A percentile compares a stretch with the other conserved stretches of the same genome.
Evolutionary conservation across 92 coral and sea anemone species (phyloP).

Genomic region (Phenganax marumi): DNA sequence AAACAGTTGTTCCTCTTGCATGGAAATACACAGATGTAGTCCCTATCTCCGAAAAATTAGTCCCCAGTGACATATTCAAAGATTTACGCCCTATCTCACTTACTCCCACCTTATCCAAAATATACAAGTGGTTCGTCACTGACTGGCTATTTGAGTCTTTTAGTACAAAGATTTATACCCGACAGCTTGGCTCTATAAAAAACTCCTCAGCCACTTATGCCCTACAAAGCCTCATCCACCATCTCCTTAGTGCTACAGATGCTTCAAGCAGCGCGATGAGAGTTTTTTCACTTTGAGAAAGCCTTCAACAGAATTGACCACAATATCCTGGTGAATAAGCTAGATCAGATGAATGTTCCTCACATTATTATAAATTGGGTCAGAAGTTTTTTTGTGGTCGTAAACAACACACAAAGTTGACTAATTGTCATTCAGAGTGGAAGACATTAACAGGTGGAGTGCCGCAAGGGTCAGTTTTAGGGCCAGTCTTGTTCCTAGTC

Average conservation of each 20-base stretch:
- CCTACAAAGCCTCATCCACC: not conserved
- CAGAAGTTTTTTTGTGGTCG: slow-evolving; percentile 45
- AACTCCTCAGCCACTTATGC: not conserved
- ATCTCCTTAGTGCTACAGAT: not conserved
- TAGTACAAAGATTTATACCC: not conserved
- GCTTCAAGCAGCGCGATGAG: not conserved
- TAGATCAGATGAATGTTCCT: slow-evolving; percentile 41
- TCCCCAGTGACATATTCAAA: not conserved
- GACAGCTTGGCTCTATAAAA: not conserved
- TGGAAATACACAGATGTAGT: slow-evolving; percentile 6
- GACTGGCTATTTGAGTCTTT: slow-evolving; percentile 2
- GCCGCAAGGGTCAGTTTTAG: slow-evolving; percentile 20
- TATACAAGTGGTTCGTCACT: not conserved
- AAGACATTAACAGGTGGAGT: not conserved
- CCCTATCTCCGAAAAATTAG: slow-evolving; percentile 1
- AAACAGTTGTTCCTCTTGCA: no score
- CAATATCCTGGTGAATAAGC: slow-evolving; percentile 49
- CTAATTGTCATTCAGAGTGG: slow-evolving; percentile 33
- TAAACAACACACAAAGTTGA: slow-evolving; percentile 41
- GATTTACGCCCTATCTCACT: slow-evolving; percentile 1
- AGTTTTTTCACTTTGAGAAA: slow-evolving; percentile 35
- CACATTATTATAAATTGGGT: slow-evolving; percentile 57
- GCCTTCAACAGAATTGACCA: slow-evolving; percentile 59
- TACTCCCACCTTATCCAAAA: not conserved
- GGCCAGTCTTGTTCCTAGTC: slow-evolving; percentile 32